Evolutionary conservation across 2,888 invertebrate genomes (phyloP).

Genomic region (Rhagonycha lutea): DNA sequence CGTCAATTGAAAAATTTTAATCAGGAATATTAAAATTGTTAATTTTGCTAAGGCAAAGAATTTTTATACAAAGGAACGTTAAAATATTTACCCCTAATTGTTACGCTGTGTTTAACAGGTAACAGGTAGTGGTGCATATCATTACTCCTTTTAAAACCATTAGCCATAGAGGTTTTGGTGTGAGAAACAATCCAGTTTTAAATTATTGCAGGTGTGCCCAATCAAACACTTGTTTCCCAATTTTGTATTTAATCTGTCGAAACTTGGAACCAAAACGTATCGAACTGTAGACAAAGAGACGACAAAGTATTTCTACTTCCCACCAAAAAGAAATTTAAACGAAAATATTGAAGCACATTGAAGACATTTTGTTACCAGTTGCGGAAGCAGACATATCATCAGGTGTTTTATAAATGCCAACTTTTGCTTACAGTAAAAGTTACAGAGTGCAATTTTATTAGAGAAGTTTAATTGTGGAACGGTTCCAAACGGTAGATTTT

Average conservation of each 20-base stretch:
- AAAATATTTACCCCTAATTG: constrained; percentile 7
- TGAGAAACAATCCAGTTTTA: constrained; percentile 18
- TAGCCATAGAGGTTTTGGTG: constrained; percentile 14
- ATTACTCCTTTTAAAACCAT: constrained; percentile 18
- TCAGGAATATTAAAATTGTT: not conserved
- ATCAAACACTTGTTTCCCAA: constrained; percentile 1
- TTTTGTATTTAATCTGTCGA: not conserved
- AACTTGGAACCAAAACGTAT: not conserved
- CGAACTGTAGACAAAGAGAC: not conserved
- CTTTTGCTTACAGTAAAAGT: too few relatives aligned
- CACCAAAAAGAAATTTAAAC: too few relatives aligned
- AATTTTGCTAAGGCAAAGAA: not conserved
- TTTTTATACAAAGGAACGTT: not conserved
- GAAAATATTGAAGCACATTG: too few relatives aligned
- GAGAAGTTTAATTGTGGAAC: too few relatives aligned
- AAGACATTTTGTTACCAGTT: too few relatives aligned
- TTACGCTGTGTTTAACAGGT: constrained; percentile 16
- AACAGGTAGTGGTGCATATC: constrained; percentile 21
- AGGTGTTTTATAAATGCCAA: too few relatives aligned
- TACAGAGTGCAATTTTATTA: too few relatives aligned
- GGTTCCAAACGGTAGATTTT: too few relatives aligned
- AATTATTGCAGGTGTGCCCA: constrained; percentile 16
- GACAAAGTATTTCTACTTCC: too few relatives aligned
- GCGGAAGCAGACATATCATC: too few relatives aligned
- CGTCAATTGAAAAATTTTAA: constrained; percentile 25